These are phyloP conservation scores for Nicator chloris DNA, from an alignment of 2,113 vertebrate species.

Conservation along the genomic window DNA sequence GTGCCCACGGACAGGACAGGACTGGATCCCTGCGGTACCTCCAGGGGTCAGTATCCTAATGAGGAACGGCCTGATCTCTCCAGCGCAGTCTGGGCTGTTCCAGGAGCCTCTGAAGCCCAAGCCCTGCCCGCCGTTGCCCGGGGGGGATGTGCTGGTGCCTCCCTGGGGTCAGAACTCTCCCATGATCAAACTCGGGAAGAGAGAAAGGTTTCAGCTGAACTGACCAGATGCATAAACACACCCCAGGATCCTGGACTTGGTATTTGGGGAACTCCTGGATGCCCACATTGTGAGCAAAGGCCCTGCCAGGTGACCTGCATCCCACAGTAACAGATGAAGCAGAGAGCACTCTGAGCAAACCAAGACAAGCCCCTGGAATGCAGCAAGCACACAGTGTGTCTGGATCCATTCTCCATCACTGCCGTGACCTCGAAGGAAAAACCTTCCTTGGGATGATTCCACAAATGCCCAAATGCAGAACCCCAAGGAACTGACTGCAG, in stretches of 20 bases:
- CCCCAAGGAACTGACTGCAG: neutral
- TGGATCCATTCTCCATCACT: neutral
- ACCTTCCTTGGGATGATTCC: neutral
- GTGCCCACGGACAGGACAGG: neutral
- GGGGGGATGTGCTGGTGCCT: neutral
- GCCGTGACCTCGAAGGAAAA: neutral
- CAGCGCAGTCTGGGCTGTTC: neutral
- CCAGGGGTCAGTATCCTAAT: neutral
- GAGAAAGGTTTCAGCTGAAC: neutral
- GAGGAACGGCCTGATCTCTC: neutral
- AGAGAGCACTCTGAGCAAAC: neutral
- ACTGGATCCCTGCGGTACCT: neutral
- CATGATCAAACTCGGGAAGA: neutral
- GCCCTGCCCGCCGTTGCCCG: fast-evolving
- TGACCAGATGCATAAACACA: neutral
- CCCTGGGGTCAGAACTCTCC: neutral
- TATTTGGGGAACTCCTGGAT: neutral
- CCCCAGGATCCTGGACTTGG: neutral
- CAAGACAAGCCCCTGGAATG: neutral
- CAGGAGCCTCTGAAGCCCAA: neutral
- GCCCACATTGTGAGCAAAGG: neutral
- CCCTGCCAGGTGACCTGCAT: neutral
- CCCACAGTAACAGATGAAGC: neutral
- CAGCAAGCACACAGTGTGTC: neutral
- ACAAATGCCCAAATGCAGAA: neutral